Percentiles rank a stretch among this genome's conserved stretches.
These are phyloP conservation scores for Gymnobelideus leadbeateri DNA, from an alignment of 2,113 vertebrate species.

Conservation along the genomic window DNA sequence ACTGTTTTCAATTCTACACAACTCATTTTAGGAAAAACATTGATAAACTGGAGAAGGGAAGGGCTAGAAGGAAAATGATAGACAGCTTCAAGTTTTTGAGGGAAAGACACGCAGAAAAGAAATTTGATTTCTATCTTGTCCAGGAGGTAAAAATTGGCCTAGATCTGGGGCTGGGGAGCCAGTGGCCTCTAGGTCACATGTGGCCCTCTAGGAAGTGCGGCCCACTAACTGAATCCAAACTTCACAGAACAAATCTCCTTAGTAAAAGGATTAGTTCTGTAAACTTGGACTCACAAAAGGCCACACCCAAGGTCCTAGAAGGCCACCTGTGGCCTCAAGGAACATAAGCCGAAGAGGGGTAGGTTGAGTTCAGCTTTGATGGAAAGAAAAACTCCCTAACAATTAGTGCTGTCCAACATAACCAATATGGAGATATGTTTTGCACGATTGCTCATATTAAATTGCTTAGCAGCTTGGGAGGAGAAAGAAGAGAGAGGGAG, in stretches of 20 bases:
- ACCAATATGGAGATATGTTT: not conserved
- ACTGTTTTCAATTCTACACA: not conserved
- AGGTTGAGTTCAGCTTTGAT: not conserved
- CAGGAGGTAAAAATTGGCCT: not conserved
- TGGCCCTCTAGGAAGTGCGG: too few relatives aligned
- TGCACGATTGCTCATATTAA: not conserved
- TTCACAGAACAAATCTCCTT: too few relatives aligned
- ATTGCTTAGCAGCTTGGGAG: not conserved
- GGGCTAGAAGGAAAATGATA: not conserved
- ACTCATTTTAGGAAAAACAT: not conserved
- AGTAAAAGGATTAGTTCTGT: too few relatives aligned
- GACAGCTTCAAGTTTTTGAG: not conserved
- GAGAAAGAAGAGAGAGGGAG: not conserved
- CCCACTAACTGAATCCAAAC: too few relatives aligned
- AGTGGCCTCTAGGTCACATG: too few relatives aligned
- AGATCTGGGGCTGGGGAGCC: too few relatives aligned
- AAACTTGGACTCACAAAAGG: too few relatives aligned
- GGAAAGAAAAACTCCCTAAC: not conserved
- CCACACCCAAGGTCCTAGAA: too few relatives aligned
- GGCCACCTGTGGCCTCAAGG: too few relatives aligned
- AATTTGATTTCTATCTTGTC: not conserved
- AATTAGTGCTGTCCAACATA: not conserved
- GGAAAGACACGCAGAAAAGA: not conserved
- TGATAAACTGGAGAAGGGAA: not conserved
- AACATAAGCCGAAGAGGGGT: not conserved